phyloP scores from a whole-genome alignment of 2,113 vertebrate species.

The Cyprinodon variegatus region DNA sequence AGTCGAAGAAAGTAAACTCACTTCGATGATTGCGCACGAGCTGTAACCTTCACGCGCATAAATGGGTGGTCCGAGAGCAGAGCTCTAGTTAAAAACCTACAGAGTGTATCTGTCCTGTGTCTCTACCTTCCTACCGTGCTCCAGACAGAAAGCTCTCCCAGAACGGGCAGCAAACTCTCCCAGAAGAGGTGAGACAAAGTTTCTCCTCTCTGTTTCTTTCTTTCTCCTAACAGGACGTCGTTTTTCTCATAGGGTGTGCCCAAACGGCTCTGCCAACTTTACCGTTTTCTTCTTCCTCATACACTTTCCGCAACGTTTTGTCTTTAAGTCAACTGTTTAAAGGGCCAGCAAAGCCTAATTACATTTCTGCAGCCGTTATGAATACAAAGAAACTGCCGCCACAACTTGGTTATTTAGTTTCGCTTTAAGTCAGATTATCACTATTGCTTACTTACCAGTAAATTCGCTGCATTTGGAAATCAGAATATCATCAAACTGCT shows the following conservation, averaged over 20 bases:
- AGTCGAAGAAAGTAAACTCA: background rate
- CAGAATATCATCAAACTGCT: too few relatives aligned
- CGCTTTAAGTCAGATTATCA: background rate
- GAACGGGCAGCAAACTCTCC: too few relatives aligned
- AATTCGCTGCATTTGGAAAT: background rate
- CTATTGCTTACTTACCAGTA: background rate
- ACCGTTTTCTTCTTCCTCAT: conserved; percentile 16
- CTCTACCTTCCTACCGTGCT: background rate
- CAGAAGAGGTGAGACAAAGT: conserved; percentile 43
- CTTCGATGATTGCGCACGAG: too few relatives aligned
- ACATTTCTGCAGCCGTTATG: background rate
- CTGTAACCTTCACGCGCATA: background rate
- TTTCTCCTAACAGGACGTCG: background rate
- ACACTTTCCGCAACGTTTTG: background rate
- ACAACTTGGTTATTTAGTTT: background rate
- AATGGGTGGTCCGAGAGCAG: conserved; percentile 34
- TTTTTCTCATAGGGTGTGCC: conserved; percentile 53
- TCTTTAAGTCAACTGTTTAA: background rate
- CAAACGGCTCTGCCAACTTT: conserved; percentile 5
- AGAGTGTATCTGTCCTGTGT: background rate
- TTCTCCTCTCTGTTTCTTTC: background rate
- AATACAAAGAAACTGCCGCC: background rate
- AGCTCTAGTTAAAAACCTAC: conserved; percentile 3
- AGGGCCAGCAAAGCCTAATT: background rate
- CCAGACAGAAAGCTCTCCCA: background rate